Conservation (phyloP, 2,113 vertebrate species). For the Coptodon rendalli region DNA sequence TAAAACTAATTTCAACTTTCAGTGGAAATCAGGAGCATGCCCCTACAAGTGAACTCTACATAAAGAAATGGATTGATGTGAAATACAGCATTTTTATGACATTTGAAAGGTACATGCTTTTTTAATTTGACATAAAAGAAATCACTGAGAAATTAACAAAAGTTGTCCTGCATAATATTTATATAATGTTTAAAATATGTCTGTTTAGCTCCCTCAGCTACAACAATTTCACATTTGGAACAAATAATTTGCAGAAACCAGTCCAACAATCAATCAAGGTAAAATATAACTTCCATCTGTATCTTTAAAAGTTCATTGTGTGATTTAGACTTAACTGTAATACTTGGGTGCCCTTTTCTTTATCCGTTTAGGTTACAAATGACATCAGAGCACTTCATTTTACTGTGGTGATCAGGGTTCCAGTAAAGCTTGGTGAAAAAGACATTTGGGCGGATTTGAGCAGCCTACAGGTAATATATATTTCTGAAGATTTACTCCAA, state of each 20-base stretch:
- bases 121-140: background rate
- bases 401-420: conserved; percentile 68
- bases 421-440: conserved; percentile 55
- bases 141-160: background rate
- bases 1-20: background rate
- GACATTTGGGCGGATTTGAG: conserved; percentile 72
- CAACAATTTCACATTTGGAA: conserved; percentile 68
- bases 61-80: conserved; percentile 41
- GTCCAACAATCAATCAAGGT: conserved; percentile 66
- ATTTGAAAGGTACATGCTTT: conserved; percentile 61
- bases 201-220: conserved; percentile 70
- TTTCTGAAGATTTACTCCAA: too few relatives aligned
- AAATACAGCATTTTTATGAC: conserved; percentile 67
- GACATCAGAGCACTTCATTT: conserved; percentile 52
- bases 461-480: too few relatives aligned
- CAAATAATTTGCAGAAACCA: conserved; percentile 51
- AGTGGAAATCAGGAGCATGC: conserved; percentile 60
- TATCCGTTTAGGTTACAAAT: conserved; percentile 68
- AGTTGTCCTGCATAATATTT: background rate
- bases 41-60: background rate
- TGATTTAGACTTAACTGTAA: background rate
- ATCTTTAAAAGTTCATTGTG: background rate
- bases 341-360: background rate
- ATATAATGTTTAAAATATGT: background rate
- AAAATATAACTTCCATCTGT: background rate